These are phyloP conservation scores for Anthrax anthrax DNA, from an alignment of 2,888 invertebrate genomes.

Conservation along the genomic window DNA sequence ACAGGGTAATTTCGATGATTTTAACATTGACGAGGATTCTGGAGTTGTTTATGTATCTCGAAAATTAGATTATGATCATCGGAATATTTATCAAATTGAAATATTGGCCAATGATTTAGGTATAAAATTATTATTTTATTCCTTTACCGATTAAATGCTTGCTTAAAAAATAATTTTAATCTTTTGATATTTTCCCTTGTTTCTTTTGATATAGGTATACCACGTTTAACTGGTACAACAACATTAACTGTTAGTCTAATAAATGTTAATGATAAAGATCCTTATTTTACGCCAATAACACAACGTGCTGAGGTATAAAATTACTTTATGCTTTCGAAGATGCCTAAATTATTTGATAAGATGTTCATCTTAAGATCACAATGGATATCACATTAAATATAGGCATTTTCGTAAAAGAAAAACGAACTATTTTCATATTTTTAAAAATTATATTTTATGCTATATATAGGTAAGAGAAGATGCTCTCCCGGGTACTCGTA, in stretches of 20 bases:
- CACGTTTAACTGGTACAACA: slow-evolving; percentile 66
- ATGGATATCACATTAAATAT: too few relatives aligned
- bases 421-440: too few relatives aligned
- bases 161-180: too few relatives aligned
- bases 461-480: slow-evolving; percentile 65
- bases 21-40: slow-evolving; percentile 58
- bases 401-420: too few relatives aligned
- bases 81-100: slow-evolving; percentile 66
- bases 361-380: background rate
- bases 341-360: background rate
- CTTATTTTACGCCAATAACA: slow-evolving; percentile 62
- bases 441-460: background rate
- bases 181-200: too few relatives aligned
- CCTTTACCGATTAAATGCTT: too few relatives aligned
- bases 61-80: slow-evolving; percentile 67
- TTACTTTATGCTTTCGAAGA: too few relatives aligned
- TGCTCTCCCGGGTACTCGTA: slow-evolving; percentile 52
- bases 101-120: slow-evolving; percentile 69
- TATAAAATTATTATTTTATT: slow-evolving; percentile 16
- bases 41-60: slow-evolving; percentile 64
- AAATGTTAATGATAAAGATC: slow-evolving; percentile 79
- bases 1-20: slow-evolving; percentile 74
- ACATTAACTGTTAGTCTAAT: slow-evolving; percentile 63
- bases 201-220: slow-evolving; percentile 42
- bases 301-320: slow-evolving; percentile 56